These are phyloP conservation scores for Aporophyla lueneburgensis DNA, from an alignment of 2,888 invertebrate genomes.

Conservation along the genomic window DNA sequence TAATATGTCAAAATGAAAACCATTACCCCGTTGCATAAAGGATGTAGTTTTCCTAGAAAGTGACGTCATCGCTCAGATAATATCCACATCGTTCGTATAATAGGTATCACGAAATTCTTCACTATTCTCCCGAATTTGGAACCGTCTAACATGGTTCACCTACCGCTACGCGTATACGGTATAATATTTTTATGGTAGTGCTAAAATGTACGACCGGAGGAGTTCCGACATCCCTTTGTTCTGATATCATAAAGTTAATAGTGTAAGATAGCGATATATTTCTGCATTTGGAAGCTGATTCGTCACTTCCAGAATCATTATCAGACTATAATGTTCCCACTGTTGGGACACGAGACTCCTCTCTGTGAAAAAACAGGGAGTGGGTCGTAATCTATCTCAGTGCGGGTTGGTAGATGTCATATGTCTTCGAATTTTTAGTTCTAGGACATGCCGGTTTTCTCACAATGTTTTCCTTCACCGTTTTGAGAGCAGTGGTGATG, in stretches of 20 bases:
- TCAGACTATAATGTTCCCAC: too few species aligned
- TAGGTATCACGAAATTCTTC: background rate
- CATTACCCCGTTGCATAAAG: too few species aligned
- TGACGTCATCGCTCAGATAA: background rate
- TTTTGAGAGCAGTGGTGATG: too few species aligned
- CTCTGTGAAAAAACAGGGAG: too few species aligned
- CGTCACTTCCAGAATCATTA: background rate
- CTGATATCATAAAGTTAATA: conserved; percentile 53
- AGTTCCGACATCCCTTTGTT: conserved; percentile 64
- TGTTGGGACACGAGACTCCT: too few species aligned
- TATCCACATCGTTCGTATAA: background rate
- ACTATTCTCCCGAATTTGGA: conserved; percentile 3
- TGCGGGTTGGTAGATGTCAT: too few species aligned
- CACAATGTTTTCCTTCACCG: too few species aligned
- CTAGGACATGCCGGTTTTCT: too few species aligned
- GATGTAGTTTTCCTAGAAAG: background rate
- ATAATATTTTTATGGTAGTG: conserved; percentile 73
- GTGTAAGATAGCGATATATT: conserved; percentile 49
- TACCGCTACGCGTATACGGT: conserved; percentile 25
- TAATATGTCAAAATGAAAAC: too few species aligned
- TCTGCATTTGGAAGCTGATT: conserved; percentile 34
- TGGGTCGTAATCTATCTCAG: too few species aligned
- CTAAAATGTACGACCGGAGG: conserved; percentile 66
- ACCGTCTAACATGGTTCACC: conserved; percentile 34
- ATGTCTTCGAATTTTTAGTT: too few species aligned